A percentile compares a stretch with the other conserved stretches of the same genome.
phyloP scores from a whole-genome alignment of 2,888 invertebrate species.

The Ophraella communa region DNA sequence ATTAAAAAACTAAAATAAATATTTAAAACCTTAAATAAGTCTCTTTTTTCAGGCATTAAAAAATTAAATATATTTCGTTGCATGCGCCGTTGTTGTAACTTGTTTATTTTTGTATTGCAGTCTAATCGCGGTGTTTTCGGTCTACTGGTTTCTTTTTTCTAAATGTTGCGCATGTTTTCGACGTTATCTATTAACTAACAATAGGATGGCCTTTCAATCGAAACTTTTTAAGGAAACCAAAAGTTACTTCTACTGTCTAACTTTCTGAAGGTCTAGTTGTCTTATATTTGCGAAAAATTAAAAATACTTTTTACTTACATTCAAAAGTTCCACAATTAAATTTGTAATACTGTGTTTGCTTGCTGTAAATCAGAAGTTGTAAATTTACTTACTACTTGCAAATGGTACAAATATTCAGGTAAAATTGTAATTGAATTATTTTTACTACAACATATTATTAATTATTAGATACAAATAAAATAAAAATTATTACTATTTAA shows the following conservation, averaged over 20 bases:
- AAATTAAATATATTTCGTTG: neutral
- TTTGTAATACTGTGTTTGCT: no score
- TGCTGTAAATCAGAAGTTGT: no score
- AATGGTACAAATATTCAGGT: no score
- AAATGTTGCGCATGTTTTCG: neutral
- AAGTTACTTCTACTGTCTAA: neutral
- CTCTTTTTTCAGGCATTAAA: neutral
- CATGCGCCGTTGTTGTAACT: neutral
- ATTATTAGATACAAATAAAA: no score
- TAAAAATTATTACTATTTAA: no score
- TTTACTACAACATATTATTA: no score
- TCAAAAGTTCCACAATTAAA: neutral
- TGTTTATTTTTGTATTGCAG: neutral
- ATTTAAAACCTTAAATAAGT: no score
- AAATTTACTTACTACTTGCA: no score
- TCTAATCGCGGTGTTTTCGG: conserved; percentile 7
- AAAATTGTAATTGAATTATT: no score
- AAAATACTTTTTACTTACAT: no score
- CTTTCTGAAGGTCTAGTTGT: no score
- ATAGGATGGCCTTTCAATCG: neutral
- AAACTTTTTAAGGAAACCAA: neutral
- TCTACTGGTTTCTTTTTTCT: neutral
- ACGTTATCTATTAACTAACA: neutral
- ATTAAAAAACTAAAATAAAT: neutral
- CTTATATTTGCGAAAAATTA: neutral